phyloP scores from a whole-genome alignment of 2,888 invertebrate species.

The Cephus sareptanus region DNA sequence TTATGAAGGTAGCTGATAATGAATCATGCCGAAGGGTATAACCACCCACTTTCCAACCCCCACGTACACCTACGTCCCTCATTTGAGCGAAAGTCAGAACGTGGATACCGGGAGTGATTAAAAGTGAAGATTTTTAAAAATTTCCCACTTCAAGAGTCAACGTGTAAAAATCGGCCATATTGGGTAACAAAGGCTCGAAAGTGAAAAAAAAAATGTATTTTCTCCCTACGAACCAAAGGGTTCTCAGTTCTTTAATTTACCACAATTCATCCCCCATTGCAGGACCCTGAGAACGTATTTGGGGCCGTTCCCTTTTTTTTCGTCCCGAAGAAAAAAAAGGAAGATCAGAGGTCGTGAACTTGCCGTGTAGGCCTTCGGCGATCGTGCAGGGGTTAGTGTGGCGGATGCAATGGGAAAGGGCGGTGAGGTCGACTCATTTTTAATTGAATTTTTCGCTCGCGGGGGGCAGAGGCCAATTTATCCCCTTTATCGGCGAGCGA shows the following conservation, averaged over 20 bases:
- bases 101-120: constrained; percentile 16
- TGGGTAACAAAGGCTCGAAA: not conserved
- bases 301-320: not conserved
- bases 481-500: constrained; percentile 35
- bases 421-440: constrained; percentile 32
- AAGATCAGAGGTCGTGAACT: not conserved
- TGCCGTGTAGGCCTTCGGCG: not conserved
- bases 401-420: not conserved
- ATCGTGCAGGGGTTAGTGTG: not conserved
- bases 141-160: not conserved
- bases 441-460: constrained; percentile 46
- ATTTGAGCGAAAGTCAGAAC: not conserved
- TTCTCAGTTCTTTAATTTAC: not conserved
- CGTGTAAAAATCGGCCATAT: not conserved
- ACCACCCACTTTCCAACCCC: not conserved
- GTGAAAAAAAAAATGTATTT: not conserved
- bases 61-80: not conserved
- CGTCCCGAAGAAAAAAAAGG: not conserved
- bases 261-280: not conserved
- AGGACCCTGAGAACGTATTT: not conserved
- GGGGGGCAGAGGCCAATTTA: constrained; percentile 39
- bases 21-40: constrained; percentile 36
- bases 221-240: not conserved
- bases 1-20: constrained; percentile 42
- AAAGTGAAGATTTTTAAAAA: constrained; percentile 8